These are phyloP conservation scores for Silurus asotus DNA, from an alignment of 2,113 vertebrate genomes.

Conservation along the genomic window DNA sequence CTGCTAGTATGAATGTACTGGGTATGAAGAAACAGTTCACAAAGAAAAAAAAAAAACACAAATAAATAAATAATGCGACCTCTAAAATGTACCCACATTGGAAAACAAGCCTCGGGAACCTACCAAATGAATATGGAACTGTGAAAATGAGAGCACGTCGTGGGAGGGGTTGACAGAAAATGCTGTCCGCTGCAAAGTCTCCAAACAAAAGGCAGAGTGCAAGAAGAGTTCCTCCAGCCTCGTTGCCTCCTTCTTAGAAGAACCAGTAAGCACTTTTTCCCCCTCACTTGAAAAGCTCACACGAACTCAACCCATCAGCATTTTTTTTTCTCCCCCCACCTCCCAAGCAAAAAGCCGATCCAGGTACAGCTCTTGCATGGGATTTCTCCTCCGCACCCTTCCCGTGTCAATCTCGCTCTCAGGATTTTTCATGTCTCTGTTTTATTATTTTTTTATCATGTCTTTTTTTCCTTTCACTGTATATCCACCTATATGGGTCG, in stretches of 20 bases:
- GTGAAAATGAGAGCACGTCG: conserved; percentile 65
- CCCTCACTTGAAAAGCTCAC: conserved; percentile 70
- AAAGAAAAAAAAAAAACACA: neutral
- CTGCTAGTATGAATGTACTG: neutral
- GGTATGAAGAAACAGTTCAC: neutral
- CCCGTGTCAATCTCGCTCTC: conserved; percentile 35
- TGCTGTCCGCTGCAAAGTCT: conserved; percentile 80
- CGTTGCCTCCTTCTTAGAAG: conserved; percentile 73
- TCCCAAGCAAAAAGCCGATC: conserved; percentile 67
- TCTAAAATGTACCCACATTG: neutral
- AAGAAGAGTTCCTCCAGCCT: conserved; percentile 73
- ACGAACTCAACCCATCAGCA: conserved; percentile 72
- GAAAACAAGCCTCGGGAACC: conserved; percentile 56
- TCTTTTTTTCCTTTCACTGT: neutral
- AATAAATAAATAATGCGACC: neutral
- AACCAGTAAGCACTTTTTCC: conserved; percentile 79
- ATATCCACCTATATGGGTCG: neutral
- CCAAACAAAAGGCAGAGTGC: conserved; percentile 70
- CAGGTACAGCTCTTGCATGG: conserved; percentile 69
- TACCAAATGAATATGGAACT: conserved; percentile 71
- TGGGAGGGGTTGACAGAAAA: conserved; percentile 63
- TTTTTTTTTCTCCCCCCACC: conserved; percentile 62
- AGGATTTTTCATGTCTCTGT: conserved; percentile 11
- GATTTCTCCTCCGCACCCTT: conserved; percentile 64
- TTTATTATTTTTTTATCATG: neutral